Evolutionary conservation across 2,888 invertebrate species (phyloP), one percentile per base, ranked within the genome.

Genomic region (Lochmaea capreae): DNA sequence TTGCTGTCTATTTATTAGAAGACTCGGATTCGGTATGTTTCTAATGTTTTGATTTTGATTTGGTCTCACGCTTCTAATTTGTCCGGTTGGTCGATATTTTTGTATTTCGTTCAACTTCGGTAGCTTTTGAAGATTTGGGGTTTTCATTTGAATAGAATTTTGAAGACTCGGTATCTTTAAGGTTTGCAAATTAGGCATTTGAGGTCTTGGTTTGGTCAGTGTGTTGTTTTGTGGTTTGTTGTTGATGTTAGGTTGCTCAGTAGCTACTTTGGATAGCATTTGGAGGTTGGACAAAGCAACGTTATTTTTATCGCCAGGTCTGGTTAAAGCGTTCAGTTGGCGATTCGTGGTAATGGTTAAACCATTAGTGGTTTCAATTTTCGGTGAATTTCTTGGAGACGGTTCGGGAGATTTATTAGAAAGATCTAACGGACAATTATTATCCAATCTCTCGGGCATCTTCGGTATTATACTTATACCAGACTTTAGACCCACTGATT

Each of bases 1-100:
- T 73, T 87, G 87, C 80, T 90, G 90, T 74, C 91, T 88, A 78
- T 89, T 88, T 57, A 91, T 89, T 79, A 92, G 79, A 10, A 90
- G 88, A 67, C 91, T 91, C 6, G 91, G 91, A 85, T 92, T 91
- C 6, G 92, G 91, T 77, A 92, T 92, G 79, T 90, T 91, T 58
- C 92, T 86, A 39, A 92, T 90, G 26, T 89, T 90, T 72, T 91
- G 91, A 81, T 91, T 92, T 83, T 89, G 86, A 80, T 87, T 85
- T 0, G 87, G 86, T 46, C 86, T 78, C 74, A 85, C 78, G 71
- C 80, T 86, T 54, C 85, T 77, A 54, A 85, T 82, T 70, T 85
- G 83, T 0, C 80, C 84, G 49, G 81, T 75, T 65, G 85, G 80
- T 62, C 86, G 75, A 75, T 85, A 86, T 71, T 86, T 86, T 74